Conservation (phyloP, 2,797 vertebrate genomes). For the Channa striata region DNA sequence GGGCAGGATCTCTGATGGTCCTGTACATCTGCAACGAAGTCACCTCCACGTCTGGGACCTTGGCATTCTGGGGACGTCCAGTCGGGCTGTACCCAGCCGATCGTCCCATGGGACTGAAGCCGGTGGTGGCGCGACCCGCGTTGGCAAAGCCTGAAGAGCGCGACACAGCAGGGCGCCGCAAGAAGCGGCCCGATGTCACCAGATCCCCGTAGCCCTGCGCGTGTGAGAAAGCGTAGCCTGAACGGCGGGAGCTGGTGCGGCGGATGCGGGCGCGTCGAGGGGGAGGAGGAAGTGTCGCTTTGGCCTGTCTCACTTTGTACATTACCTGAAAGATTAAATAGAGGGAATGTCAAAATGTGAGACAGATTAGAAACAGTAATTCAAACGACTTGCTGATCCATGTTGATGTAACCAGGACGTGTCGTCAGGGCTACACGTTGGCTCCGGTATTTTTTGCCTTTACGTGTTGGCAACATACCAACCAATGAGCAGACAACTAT, state of each 20-base stretch:
- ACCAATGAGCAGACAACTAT: too few species aligned
- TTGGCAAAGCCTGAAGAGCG: slow-evolving; percentile 65
- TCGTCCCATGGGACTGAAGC: slow-evolving; percentile 82
- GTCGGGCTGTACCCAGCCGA: slow-evolving; percentile 85
- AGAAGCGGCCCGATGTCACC: slow-evolving; percentile 91
- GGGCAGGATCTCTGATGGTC: slow-evolving; percentile 55
- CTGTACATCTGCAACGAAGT: slow-evolving; percentile 84
- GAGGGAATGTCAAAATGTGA: background rate
- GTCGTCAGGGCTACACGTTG: background rate
- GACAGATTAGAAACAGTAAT: background rate
- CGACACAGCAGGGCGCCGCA: slow-evolving; percentile 74
- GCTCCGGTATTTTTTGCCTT: background rate
- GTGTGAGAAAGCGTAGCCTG: slow-evolving; percentile 96
- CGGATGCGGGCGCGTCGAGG: slow-evolving; percentile 76
- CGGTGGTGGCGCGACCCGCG: slow-evolving; percentile 61
- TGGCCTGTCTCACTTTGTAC: slow-evolving; percentile 85
- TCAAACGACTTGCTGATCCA: background rate
- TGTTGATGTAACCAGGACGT: background rate
- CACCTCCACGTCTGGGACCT: slow-evolving; percentile 69
- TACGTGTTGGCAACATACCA: background rate
- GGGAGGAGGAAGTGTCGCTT: slow-evolving; percentile 77
- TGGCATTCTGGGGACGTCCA: slow-evolving; percentile 64
- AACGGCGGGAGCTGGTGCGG: slow-evolving; percentile 87
- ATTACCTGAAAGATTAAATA: slow-evolving; percentile 84
- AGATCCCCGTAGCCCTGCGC: slow-evolving; percentile 93